Conservation (phyloP, 2,113 vertebrate genomes). For the Marmota monax region DNA sequence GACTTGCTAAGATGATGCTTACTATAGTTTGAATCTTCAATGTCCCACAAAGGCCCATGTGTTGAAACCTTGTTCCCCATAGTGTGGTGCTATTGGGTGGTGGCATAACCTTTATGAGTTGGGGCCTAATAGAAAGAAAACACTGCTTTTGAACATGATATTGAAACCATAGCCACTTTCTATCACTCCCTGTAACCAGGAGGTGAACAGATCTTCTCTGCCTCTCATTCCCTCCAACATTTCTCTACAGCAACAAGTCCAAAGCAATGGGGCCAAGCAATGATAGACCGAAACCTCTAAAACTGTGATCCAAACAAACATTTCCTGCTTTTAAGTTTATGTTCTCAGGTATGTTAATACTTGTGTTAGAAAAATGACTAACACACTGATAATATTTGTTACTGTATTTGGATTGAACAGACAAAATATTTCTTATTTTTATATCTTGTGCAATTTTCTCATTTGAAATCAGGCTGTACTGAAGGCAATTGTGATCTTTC, state of each 20-base stretch:
- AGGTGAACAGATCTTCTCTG: background rate
- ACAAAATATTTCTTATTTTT: background rate
- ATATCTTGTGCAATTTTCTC: background rate
- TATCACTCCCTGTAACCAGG: background rate
- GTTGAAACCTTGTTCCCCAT: background rate
- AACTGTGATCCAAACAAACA: background rate
- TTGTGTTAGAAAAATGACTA: background rate
- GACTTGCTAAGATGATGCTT: background rate
- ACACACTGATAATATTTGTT: background rate
- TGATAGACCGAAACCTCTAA: background rate
- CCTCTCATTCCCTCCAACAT: fast-evolving
- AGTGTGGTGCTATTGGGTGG: background rate
- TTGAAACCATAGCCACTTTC: fast-evolving
- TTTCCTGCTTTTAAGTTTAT: too few species aligned
- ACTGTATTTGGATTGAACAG: background rate
- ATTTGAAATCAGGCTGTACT: background rate
- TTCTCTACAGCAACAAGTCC: background rate
- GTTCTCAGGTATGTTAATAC: background rate
- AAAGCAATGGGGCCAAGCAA: background rate
- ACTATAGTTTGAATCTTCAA: background rate
- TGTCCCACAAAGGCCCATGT: background rate
- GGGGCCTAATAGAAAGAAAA: too few species aligned
- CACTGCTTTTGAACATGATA: too few species aligned
- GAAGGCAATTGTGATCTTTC: background rate
- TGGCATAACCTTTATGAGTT: background rate